Evolutionary conservation across 35 echinoderm and acorn worm genomes (phyloP), one percentile per base, ranked within the genome.

Genomic region (Apostichopus californicus): DNA sequence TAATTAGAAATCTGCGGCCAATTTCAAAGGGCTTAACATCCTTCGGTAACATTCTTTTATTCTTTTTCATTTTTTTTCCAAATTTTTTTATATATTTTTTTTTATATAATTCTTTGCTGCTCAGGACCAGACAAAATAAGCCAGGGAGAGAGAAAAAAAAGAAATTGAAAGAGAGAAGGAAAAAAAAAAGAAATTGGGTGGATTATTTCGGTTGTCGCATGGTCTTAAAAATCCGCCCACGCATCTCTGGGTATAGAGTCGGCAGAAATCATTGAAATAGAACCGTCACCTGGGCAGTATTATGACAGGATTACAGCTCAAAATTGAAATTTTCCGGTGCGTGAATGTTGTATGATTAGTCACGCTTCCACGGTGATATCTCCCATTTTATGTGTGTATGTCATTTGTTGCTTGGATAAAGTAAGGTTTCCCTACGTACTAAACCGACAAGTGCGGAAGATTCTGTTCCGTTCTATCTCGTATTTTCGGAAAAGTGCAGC

Each of bases 251-350:
- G 81, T 85, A 85, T 46, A 85, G 58, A 59, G 81, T 85, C 81
- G 81, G 81, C 81, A 58, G 21, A 85, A 85, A 20, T 85, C 81
- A 85, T 18, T 13, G 81, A 85, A 85, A 85, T 58, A 85, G 81
- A 85, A 85, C 54, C 81, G 24, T 85, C 81, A 85, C 81, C 81
- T 85, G 81, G 81, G 81, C 55, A 56, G 81, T 85, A 85, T 85
- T 85, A 85, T 85, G 81, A 85, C 55, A 85, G 81, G 81, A 85
- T 85, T 85, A 58, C 17, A 25, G 17, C 81, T 85, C 81, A 85
- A 85, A 61, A 85, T 85, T 85, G 81, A 85, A 85, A 85, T 85
- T 85, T 85, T 85, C 81, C 81, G 81, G 81, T 85, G 81, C 81
- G 81, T 85, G 81, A 56, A 85, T 85, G 81, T 85, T 85, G 54